phyloP scores from a whole-genome alignment of 2,888 invertebrate genomes.

The Aromia moschata region DNA sequence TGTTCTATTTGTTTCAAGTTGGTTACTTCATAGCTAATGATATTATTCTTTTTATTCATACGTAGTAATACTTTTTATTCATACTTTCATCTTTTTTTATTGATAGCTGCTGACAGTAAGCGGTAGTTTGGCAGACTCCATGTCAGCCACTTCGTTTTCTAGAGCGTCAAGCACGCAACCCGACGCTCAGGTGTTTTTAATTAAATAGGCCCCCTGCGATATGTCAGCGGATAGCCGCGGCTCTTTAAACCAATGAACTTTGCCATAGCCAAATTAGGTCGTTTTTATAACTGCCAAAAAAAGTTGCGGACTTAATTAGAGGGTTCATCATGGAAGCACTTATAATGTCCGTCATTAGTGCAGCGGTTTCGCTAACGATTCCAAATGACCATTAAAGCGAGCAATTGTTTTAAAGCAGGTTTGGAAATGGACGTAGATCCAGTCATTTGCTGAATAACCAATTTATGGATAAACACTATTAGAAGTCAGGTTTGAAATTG shows the following conservation, averaged over 20 bases:
- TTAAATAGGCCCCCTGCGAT: slow-evolving; percentile 13
- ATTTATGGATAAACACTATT: no score
- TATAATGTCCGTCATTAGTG: slow-evolving; percentile 17
- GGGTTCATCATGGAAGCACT: slow-evolving; percentile 26
- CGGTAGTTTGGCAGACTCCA: no score
- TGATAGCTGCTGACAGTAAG: no score
- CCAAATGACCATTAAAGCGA: slow-evolving; percentile 24
- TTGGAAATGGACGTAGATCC: slow-evolving; percentile 2
- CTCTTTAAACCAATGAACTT: slow-evolving; percentile 21
- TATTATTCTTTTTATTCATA: no score
- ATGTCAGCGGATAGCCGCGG: slow-evolving; percentile 9
- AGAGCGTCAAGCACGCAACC: slow-evolving; percentile 22
- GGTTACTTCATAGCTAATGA: no score
- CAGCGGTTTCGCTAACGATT: slow-evolving; percentile 27
- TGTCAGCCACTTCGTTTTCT: no score
- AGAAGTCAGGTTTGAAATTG: no score
- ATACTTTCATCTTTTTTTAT: no score
- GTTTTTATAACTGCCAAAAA: slow-evolving; percentile 20
- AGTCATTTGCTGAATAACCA: slow-evolving; percentile 5
- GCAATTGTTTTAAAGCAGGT: slow-evolving; percentile 16
- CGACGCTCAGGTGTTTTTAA: slow-evolving; percentile 26
- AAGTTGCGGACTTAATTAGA: slow-evolving; percentile 28
- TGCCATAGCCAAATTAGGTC: slow-evolving; percentile 11
- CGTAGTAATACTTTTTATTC: no score
- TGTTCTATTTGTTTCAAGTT: no score